These are phyloP conservation scores for Hoplodrina ambigua DNA, from an alignment of 2,888 invertebrate genomes.

Conservation along the genomic window DNA sequence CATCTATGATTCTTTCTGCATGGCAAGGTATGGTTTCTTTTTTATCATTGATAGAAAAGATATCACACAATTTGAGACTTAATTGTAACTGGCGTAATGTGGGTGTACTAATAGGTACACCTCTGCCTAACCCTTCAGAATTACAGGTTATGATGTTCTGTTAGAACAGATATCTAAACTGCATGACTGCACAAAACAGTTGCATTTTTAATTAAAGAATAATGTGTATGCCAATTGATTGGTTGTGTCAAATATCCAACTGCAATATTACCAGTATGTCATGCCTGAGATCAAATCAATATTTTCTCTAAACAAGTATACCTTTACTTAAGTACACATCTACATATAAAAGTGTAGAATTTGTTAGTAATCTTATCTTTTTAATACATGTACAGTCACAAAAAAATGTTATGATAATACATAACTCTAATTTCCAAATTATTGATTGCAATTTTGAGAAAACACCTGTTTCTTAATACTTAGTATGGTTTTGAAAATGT, in stretches of 20 bases:
- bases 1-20: constrained; percentile 14
- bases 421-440: background rate
- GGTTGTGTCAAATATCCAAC: no score
- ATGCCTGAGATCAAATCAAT: background rate
- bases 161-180: background rate
- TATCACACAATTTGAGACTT: no score
- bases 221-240: no score
- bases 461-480: no score
- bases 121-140: no score
- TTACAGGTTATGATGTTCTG: no score
- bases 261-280: background rate
- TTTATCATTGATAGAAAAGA: background rate
- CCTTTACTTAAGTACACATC: background rate
- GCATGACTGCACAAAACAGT: no score
- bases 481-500: background rate
- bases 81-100: no score
- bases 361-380: background rate
- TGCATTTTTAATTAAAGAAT: background rate
- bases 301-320: background rate
- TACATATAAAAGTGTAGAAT: background rate
- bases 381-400: constrained; percentile 1
- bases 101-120: no score
- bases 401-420: background rate
- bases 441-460: background rate
- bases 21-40: background rate